These are phyloP conservation scores for Heteropelma amictum DNA, from an alignment of 2,888 invertebrate species.

Conservation along the genomic window DNA sequence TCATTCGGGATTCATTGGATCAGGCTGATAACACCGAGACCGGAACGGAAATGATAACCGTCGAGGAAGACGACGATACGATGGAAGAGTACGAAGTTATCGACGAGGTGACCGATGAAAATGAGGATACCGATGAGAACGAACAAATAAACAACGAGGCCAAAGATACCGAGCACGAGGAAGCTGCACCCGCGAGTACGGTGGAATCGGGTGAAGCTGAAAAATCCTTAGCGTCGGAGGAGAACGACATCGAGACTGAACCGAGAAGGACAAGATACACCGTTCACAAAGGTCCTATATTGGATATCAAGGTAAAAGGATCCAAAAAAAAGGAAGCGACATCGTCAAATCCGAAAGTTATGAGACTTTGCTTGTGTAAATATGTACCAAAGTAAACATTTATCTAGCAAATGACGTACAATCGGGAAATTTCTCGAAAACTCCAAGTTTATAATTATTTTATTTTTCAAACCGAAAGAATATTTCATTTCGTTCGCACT, in stretches of 20 bases:
- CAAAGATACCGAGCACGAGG: slow-evolving; percentile 6
- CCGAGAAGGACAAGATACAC: slow-evolving; percentile 67
- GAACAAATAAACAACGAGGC: slow-evolving; percentile 42
- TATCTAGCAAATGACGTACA: neutral
- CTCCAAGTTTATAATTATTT: neutral
- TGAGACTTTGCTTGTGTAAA: slow-evolving; percentile 21
- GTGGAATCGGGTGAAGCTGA: neutral
- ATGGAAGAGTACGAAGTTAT: slow-evolving; percentile 22
- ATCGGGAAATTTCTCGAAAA: neutral
- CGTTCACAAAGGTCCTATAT: slow-evolving; percentile 74
- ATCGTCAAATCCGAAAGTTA: neutral
- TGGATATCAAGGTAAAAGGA: slow-evolving; percentile 75
- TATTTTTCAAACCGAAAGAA: too few species aligned
- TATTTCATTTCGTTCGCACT: too few species aligned
- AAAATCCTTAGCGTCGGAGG: neutral
- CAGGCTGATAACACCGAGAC: slow-evolving; percentile 12
- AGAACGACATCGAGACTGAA: slow-evolving; percentile 51
- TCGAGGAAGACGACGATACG: slow-evolving; percentile 40
- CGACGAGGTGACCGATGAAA: slow-evolving; percentile 25
- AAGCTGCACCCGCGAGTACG: neutral
- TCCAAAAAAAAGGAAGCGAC: neutral
- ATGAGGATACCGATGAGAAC: slow-evolving; percentile 5
- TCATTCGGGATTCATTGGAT: slow-evolving; percentile 6
- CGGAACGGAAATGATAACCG: slow-evolving; percentile 31
- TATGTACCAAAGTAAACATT: neutral